These are phyloP conservation scores for Latrodectus elegans DNA, from an alignment of 2,888 invertebrate genomes.

Conservation along the genomic window DNA sequence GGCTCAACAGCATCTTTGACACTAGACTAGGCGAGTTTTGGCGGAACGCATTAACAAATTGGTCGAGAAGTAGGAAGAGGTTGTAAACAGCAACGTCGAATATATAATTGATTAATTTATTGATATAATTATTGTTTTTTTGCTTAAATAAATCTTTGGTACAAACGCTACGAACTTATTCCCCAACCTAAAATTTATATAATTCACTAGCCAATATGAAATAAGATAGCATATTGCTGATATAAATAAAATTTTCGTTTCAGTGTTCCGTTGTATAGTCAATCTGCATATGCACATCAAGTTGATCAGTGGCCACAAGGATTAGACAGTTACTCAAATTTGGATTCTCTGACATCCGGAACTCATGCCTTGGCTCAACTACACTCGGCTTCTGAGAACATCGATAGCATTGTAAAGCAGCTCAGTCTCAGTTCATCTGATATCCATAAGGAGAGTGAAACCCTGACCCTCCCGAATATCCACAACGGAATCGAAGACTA, in stretches of 20 bases:
- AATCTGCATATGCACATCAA: conserved; percentile 30
- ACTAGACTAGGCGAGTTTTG: no score
- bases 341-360: neutral
- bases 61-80: no score
- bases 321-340: neutral
- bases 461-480: conserved; percentile 1
- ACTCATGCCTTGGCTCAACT: conserved; percentile 21
- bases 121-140: no score
- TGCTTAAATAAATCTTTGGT: no score
- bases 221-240: neutral
- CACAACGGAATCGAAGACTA: conserved; percentile 13
- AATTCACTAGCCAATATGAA: neutral
- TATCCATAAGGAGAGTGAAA: conserved; percentile 3
- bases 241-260: neutral
- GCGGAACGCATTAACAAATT: no score
- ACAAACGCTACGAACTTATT: no score
- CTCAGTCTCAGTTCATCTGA: conserved; percentile 33
- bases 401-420: conserved; percentile 40
- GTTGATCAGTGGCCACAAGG: neutral
- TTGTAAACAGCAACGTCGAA: no score
- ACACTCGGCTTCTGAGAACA: conserved; percentile 37
- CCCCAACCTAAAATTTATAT: no score
- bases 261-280: conserved; percentile 44
- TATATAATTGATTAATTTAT: no score
- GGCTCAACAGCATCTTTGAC: no score